Percentiles rank a stretch among this genome's conserved stretches.
phyloP scores from a whole-genome alignment of 1,140 invertebrate genomes.

The Aphis craccivora region DNA sequence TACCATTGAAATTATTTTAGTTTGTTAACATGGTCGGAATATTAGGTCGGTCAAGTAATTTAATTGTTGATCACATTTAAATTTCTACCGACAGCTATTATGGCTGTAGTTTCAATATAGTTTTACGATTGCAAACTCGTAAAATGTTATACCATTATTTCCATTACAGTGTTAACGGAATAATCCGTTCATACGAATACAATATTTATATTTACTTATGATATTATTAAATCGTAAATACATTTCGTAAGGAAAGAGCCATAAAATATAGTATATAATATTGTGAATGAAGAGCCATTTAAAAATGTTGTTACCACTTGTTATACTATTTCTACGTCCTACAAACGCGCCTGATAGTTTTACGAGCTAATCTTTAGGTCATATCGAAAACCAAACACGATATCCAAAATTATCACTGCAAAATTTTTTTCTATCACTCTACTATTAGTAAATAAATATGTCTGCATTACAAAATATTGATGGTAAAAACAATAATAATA shows the following conservation, averaged over 20 bases:
- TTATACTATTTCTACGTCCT: background rate
- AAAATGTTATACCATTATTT: background rate
- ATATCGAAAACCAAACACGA: background rate
- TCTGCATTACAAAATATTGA: background rate
- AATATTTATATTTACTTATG: slow-evolving; percentile 36
- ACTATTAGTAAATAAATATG: background rate
- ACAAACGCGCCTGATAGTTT: background rate
- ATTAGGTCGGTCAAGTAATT: background rate
- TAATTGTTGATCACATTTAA: background rate
- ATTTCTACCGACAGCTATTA: background rate
- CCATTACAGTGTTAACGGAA: background rate
- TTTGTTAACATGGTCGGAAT: background rate
- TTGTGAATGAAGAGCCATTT: slow-evolving; percentile 5
- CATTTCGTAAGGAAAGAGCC: background rate
- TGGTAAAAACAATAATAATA: background rate
- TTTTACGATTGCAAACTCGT: background rate
- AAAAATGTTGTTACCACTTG: background rate
- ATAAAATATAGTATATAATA: slow-evolving; percentile 20
- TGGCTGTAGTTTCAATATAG: background rate
- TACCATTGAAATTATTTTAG: background rate
- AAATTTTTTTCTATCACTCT: background rate
- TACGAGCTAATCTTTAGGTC: slow-evolving; percentile 21
- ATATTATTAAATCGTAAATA: slow-evolving; percentile 26
- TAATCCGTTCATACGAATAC: background rate
- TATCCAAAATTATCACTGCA: background rate